Evolutionary conservation across 2,888 invertebrate species (phyloP), one percentile per base, ranked within the genome.

Genomic region (Andrena praecox): DNA sequence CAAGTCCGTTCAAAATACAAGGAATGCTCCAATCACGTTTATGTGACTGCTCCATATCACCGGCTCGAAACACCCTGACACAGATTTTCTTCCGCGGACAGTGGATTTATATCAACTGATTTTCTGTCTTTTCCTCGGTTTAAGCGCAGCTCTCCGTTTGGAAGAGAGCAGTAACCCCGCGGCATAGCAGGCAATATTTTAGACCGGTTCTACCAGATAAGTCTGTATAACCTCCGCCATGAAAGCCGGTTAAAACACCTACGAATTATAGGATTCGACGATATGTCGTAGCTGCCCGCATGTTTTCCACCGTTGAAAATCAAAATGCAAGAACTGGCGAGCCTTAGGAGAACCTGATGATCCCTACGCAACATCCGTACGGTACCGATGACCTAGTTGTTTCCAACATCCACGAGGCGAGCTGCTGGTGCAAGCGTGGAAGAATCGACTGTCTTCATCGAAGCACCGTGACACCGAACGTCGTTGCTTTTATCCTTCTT

Each of bases 141-240:
- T 42, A 16, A 73, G 16, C n/a, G 27, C n/a, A 20, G 2, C 71
- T 63, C 77, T 83, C 70, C 64, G 68, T 79, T 86, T 77, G 76
- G 82, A 35, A 29, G 76, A 81, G 67, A 71, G 63, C 74, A 56
- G 79, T 81, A 79, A 81, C 64, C 69, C 63, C 67, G 79, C 42
- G 42, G 80, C 77, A 85, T 85, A 42, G 42, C 42, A 42, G 78
- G 87, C 83, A 85, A 84, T 75, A 82, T 66, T 56, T 82, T 79
- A 84, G 91, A 91, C 91, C 91, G 92, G 92, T 92, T 92, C 84
- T 87, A 89, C 91, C 80, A 90, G 89, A 87, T 89, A 90, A 87
- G 77, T 80, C 74, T 60, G 85, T 84, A 76, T 77, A 82, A 42
- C 66, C 54, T 60, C 42, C 31, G 67, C 42, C 72, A 42, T 48